Evolutionary conservation across 2,888 invertebrate species (phyloP), one percentile per base, ranked within the genome.

Genomic region (Plutella xylostella): DNA sequence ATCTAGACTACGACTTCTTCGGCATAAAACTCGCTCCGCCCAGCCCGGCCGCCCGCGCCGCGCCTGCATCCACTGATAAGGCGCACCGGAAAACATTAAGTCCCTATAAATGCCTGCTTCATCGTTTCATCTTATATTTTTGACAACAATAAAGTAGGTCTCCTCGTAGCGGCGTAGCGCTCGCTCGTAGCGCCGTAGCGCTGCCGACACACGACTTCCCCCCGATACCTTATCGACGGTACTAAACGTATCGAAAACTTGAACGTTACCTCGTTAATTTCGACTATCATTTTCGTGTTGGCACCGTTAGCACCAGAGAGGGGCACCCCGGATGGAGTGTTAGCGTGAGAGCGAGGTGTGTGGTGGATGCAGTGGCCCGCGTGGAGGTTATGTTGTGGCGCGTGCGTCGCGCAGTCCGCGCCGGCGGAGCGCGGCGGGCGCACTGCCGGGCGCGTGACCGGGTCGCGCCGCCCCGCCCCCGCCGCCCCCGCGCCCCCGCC

Each of bases 341-440:
- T n/a, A n/a, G 5, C 25, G 5, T 25, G 5, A 25, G 6, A 5
- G 6, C 25, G 9, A 5, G 5, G 25, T 25, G 9, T 25, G 25
- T 25, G 25, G 4, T 33, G 11, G 33, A 14, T 33, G 14, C n/a
- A 14, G 14, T 14, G 14, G 33, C 14, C 14, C 14, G 33, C 14
- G 6, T 14, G 33, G 14, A 22, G 22, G 22, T 39, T 21, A 39
- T 39, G 19, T 39, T 22, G 1, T 30, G 20, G 17, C 4, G 12
- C 30, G 41, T 33, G 33, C 20, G 15, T n/a, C 5, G 75, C 72
- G 73, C 72, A 60, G 67, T 66, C 74, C 72, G 72, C 77, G 78
- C 73, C 72, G 73, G 72, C 60, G 51, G 48, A 68, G 71, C 72
- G 79, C 79, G 77, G 79, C 77, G 78, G 71, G 79, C 73, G 79